These are phyloP conservation scores for Allenopithecus nigroviridis DNA, from an alignment of 2,797 vertebrate genomes.

Conservation along the genomic window DNA sequence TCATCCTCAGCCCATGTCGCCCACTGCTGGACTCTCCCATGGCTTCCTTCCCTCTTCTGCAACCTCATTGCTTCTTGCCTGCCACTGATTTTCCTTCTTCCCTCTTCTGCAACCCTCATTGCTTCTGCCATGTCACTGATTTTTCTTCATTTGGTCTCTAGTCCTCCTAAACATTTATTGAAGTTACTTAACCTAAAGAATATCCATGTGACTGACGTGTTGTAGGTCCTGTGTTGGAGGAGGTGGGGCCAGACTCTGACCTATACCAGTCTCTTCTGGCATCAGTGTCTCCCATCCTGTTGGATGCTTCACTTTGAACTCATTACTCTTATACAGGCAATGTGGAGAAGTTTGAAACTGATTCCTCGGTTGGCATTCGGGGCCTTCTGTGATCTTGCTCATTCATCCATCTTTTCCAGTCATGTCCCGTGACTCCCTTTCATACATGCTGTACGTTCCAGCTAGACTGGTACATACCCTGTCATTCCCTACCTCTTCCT, in stretches of 20 bases:
- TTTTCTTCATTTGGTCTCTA: background rate
- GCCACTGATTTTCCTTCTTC: background rate
- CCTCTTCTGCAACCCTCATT: background rate
- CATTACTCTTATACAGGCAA: background rate
- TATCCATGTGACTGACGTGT: too few relatives aligned
- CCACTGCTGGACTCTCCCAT: background rate
- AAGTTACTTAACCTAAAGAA: background rate
- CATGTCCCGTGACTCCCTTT: background rate
- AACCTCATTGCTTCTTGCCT: background rate
- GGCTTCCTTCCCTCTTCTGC: background rate
- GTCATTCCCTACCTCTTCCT: background rate
- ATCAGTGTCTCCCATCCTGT: background rate
- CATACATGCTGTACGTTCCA: background rate
- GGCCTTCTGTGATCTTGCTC: background rate
- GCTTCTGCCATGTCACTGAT: background rate
- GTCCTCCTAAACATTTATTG: background rate
- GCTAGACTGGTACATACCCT: background rate
- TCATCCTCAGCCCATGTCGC: background rate
- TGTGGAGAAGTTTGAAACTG: background rate
- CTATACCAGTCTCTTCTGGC: background rate
- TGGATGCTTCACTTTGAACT: background rate
- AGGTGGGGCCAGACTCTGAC: background rate
- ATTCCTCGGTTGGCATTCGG: background rate
- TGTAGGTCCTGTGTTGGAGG: background rate
- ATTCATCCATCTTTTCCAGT: background rate